Evolutionary conservation across 2,113 vertebrate species (phyloP), one percentile per base, ranked within the genome.

Genomic region (Lophura nycthemera): DNA sequence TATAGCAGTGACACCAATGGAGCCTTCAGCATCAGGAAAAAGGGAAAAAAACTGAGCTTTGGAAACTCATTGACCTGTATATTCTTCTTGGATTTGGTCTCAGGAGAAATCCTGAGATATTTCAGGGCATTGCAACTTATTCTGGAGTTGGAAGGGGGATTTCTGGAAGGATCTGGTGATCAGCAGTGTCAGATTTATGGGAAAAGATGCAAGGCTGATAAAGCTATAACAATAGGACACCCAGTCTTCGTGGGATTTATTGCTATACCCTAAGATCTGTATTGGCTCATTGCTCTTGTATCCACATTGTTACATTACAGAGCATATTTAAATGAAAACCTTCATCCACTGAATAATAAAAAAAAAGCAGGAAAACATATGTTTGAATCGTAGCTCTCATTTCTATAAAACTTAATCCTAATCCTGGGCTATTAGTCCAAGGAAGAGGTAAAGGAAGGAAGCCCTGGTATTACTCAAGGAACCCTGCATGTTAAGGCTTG

Each of bases 331-430:
- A 86, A 73, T 84, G 15, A 86, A 90, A 94, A 38, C 70, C 84
- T 30, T 60, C 40, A 27, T 77, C 40, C 65, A 61, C 24, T 48
- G 27, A 63, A 70, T 15, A 20, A 89, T 79, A 96, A 88, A 27
- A 64, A 40, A 92, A 81, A 69, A 22, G n/a, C 15, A 25, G 27
- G 64, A 36, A 43, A 18, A 82, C 78, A 27, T 17, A 38, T 7
- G 29, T 52, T 74, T n/a, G 38, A 79, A 75, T 32, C 29, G 66
- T 47, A 85, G 52, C n/a, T 88, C 54, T 90, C 83, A 38, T 64
- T 88, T 32, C 76, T 61, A 13, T 59, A 71, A 95, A 92, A 66
- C 36, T 71, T 86, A 71, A 93, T 78, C 66, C 56, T 88, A 81
- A 40, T 66, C 27, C 65, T 32, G 36, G 65, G 36, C 83, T 80